phyloP scores from a whole-genome alignment of 1,140 invertebrate genomes.

The Neodiprion lecontei region DNA sequence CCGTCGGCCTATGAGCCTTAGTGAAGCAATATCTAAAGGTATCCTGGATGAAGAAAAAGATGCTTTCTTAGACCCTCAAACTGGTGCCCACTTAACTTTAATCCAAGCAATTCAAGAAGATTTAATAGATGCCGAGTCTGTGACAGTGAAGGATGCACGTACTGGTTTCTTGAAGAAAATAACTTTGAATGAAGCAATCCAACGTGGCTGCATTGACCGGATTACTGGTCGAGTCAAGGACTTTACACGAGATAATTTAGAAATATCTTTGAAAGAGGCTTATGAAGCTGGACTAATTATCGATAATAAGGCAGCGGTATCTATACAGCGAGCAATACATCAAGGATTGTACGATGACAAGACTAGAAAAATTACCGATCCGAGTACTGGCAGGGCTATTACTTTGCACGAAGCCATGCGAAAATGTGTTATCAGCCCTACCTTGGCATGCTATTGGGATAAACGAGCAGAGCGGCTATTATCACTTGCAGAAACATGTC shows the following conservation, averaged over 20 bases:
- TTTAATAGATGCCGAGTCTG: conserved; percentile 82
- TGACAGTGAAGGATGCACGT: conserved; percentile 82
- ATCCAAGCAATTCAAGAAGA: conserved; percentile 76
- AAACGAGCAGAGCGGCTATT: conserved; percentile 72
- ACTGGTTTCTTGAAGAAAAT: conserved; percentile 78
- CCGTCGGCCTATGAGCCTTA: conserved; percentile 80
- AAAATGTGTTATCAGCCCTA: conserved; percentile 79
- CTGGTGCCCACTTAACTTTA: conserved; percentile 77
- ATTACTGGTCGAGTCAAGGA: conserved; percentile 76
- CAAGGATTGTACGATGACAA: conserved; percentile 84
- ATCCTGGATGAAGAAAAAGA: conserved; percentile 79
- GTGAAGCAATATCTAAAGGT: conserved; percentile 83
- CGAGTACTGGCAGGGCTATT: conserved; percentile 75
- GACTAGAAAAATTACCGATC: conserved; percentile 83
- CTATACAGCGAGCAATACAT: conserved; percentile 84
- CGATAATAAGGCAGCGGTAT: conserved; percentile 83
- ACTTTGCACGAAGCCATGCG: conserved; percentile 86
- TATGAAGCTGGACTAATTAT: conserved; percentile 81
- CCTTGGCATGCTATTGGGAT: conserved; percentile 82
- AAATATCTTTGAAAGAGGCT: conserved; percentile 80
- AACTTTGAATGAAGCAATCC: conserved; percentile 77
- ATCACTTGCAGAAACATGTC: conserved; percentile 79
- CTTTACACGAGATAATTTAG: conserved; percentile 67
- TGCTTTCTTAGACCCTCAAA: conserved; percentile 81
- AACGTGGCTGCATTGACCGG: conserved; percentile 76